Base-by-base conservation (phyloP, 2,797 vertebrate species). In the Chaetodon trifasciatus region DNA sequence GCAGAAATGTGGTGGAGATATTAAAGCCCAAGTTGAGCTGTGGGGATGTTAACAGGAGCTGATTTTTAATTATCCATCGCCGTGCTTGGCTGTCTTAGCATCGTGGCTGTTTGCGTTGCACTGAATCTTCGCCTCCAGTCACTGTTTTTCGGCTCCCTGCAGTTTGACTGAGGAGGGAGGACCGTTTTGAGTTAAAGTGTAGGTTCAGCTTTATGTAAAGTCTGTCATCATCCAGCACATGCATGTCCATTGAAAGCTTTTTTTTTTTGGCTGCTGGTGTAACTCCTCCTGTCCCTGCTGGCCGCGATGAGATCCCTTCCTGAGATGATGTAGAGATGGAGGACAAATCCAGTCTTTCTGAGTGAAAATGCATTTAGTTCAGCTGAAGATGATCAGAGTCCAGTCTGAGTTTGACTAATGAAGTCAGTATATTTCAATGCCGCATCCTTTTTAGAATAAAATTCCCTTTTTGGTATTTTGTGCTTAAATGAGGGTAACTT, bases 61-160 rank as follows among this genome's bases (percentile, higher is more conserved):
- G 2, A 37, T 44, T 56, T 46, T 47, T 66, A 61, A 62, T 65
- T 46, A 53, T 28, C 61, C 70, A 12, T 49, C 40, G 67, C 12
- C 47, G 37, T n/a, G 72, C 55, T 61, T 66, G 57, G 49, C 39
- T 61, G 75, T 55, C 61, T 37, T 1, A 23, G 53, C 81, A 12
- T 37, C 19, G 2, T 1, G 73, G 63, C 39, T 91, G 90, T 92
- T 93, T 88, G 91, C 74, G 0, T 64, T 89, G 89, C 90, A 90
- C 81, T 91, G 85, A 91, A 37, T 88, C 49, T 10, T 76, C 53
- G 81, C 91, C 84, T 84, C 64, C 6, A 79, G 86, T 65, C 85
- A 88, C 53, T 42, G 66, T 74, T 77, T 74, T 23, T 47, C 52
- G 64, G 63, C 15, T 67, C 23, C 52, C 17, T 67, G 62, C 80